A percentile compares a stretch with the other conserved stretches of the same genome.
These are phyloP conservation scores for Steinernema hermaphroditum DNA, from an alignment of 2,888 invertebrate genomes.

Conservation along the genomic window DNA sequence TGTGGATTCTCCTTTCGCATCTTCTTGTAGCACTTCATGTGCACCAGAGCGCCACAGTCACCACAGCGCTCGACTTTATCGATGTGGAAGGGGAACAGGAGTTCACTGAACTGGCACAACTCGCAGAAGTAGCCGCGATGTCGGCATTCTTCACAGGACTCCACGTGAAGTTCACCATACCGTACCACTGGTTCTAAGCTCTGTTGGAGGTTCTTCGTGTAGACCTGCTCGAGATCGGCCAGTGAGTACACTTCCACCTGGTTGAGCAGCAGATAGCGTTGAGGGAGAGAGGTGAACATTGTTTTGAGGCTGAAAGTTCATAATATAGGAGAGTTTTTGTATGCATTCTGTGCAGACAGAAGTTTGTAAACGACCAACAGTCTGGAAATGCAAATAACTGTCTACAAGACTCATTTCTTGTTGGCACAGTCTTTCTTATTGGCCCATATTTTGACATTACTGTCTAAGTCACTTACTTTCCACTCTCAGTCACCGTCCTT, in stretches of 20 bases:
- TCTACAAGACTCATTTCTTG: too few relatives aligned
- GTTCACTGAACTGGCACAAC: constrained; percentile 47
- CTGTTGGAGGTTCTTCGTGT: constrained; percentile 51
- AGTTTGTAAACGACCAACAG: too few relatives aligned
- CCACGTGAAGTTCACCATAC: constrained; percentile 44
- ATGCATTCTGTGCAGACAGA: too few relatives aligned
- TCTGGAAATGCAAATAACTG: too few relatives aligned
- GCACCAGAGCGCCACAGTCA: constrained; percentile 51
- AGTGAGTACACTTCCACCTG: constrained; percentile 58
- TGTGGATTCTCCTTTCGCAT: constrained; percentile 25
- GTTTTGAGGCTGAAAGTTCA: constrained; percentile 51
- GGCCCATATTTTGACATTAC: too few relatives aligned
- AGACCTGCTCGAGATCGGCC: constrained; percentile 54
- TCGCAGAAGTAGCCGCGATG: constrained; percentile 50
- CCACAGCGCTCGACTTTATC: constrained; percentile 50
- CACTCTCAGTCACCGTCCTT: constrained; percentile 67
- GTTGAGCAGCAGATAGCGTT: constrained; percentile 50
- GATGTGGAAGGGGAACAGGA: constrained; percentile 56
- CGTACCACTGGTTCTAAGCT: constrained; percentile 51
- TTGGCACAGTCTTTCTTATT: too few relatives aligned
- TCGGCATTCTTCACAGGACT: constrained; percentile 44
- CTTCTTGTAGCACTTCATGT: constrained; percentile 43
- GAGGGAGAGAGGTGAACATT: constrained; percentile 56
- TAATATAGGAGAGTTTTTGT: constrained; percentile 17
- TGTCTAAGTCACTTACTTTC: constrained; percentile 44